Base-by-base conservation (phyloP, 2,888 invertebrate genomes). In the Drosophila demipolita region DNA sequence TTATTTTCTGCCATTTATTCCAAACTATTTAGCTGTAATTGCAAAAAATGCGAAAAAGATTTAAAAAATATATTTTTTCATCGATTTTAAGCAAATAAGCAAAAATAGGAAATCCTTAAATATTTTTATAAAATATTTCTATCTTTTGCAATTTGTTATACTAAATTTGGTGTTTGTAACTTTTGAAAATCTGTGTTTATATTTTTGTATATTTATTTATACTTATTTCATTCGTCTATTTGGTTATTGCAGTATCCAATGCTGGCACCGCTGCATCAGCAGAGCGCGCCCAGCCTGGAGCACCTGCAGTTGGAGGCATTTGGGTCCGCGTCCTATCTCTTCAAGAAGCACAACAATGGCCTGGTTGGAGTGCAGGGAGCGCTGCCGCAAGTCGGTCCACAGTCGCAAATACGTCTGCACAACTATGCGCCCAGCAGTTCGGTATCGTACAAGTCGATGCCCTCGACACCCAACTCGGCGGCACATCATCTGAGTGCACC, bases 391-490 rank as follows among this genome's bases (percentile, higher is more conserved):
- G 90, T 89, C 0, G 78, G 89, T 15, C 69, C 80, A 17, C 85
- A 83, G 62, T 75, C 89, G 12, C 71, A 84, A 2, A 83, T 92
- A 75, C 74, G 90, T 60, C 33, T 91, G 66, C 91, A 91, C 35
- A 87, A 79, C 64, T 92, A 90, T 59, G 71, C 83, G 61, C 79
- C 84, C 33, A 78, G 77, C 76, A 82, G 85, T 58, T 93, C 87
- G n/a, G 93, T 93, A 9, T 87, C 90, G 1, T 91, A 90, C 66
- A 91, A 92, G 64, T 91, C 93, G 55, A 83, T 93, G 79, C 93
- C 93, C 15, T 91, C 92, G 36, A 93, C 93, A 23, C 93, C 93
- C 12, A 93, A 93, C 72, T 93, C 93, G 36, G 90, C 87, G 5
- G 79, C 91, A 38, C 89, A 90, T 75, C 81, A 86, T 42, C 67